Conservation (phyloP, 2,113 vertebrate species). For the Xerus inauris region DNA sequence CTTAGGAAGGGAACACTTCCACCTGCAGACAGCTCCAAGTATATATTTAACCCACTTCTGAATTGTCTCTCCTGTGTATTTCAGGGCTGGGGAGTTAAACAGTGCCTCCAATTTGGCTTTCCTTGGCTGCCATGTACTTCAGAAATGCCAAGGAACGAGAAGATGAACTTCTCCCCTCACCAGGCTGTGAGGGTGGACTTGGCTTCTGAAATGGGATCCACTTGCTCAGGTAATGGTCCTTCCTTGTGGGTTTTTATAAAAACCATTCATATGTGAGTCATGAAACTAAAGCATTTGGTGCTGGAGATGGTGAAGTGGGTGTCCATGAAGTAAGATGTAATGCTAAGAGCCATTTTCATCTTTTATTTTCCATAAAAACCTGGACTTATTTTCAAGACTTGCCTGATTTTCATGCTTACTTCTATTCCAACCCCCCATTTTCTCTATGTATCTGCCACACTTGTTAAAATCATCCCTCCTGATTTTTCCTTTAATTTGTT, state of each 20-base stretch:
- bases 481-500: neutral
- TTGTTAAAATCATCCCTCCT: neutral
- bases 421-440: neutral
- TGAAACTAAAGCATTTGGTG: neutral
- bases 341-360: neutral
- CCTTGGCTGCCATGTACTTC: neutral
- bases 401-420: neutral
- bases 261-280: neutral
- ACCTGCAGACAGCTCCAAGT: neutral
- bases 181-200: neutral
- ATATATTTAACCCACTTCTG: neutral
- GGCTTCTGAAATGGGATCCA: neutral
- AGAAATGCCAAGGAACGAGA: neutral
- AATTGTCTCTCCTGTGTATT: neutral
- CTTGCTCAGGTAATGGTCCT: neutral
- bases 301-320: neutral
- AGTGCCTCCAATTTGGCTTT: neutral
- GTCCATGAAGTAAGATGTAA: neutral
- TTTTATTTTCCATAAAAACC: neutral
- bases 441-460: neutral
- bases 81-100: neutral
- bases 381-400: neutral
- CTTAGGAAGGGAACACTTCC: neutral
- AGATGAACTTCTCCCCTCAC: neutral
- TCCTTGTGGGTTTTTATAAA: neutral